Base-by-base conservation (phyloP, 2,113 vertebrate species). In the Pachyramphus minor region DNA sequence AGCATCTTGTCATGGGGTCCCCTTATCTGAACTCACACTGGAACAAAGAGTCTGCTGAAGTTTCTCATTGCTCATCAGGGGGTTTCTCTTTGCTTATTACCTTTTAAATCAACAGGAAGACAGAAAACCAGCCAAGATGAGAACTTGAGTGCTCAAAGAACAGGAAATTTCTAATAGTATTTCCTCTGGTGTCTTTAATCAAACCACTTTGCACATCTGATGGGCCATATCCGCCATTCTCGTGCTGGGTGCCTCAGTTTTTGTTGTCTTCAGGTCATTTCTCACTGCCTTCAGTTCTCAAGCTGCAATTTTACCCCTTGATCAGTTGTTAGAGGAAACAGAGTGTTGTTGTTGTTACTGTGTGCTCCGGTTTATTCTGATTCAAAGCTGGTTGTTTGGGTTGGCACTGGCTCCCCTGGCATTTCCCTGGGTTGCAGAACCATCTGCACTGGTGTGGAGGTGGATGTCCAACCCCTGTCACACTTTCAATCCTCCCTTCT, bases 391-490 rank as follows among this genome's bases (percentile, higher is more conserved):
- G 14, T 30, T 41, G 30, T 68, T 47, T n/a, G 58, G 39, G 19
- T 5, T 72, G 41, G 27, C 53, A 22, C n/a, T 11, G 35, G 33
- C 58, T 58, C 13, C 50, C 24, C 23, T 66, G n/a, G 4, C 1
- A 1, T 27, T 52, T 60, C 31, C 5, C 5, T 50, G 24, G 22
- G 31, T 12, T n/a, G 62, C 6, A 53, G 21, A 59, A 17, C 9
- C n/a, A 2, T n/a, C 31, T 9, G 42, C 30, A 3, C 24, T 11
- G 30, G 42, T 5, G 4, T 4, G 11, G 44, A 79, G 6, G 3
- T 11, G 20, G 0, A 1, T 16, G 25, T 28, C 37, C 37, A 55
- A 4, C 12, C 19, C 7, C 23, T 1, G 1, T 2, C 28, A 19
- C 2, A 2, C 47, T 53, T 71, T 30, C 31, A 63, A 55, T 33